Conservation (phyloP, 2,113 vertebrate genomes). For the Ellobius talpinus region DNA sequence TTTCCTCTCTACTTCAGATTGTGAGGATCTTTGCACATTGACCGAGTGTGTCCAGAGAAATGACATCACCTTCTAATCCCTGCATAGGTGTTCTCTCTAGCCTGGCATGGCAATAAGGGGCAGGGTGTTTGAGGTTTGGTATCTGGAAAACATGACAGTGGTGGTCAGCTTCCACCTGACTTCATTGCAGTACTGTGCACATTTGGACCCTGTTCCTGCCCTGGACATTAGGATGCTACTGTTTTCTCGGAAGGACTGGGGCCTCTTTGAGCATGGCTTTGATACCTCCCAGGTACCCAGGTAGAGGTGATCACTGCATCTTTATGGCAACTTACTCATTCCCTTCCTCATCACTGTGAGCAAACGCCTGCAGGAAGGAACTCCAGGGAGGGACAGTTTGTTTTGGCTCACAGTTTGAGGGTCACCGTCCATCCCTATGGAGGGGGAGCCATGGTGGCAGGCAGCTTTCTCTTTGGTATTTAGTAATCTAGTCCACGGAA, state of each 20-base stretch:
- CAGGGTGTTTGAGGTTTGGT: not conserved
- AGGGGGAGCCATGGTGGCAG: not conserved
- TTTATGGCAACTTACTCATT: not conserved
- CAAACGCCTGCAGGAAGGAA: not conserved
- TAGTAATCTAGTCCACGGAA: too few relatives aligned
- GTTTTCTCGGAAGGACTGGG: not conserved
- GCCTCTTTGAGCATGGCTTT: not conserved
- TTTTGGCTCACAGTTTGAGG: not conserved
- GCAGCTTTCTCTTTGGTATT: not conserved
- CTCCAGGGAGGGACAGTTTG: not conserved
- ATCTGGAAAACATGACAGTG: not conserved
- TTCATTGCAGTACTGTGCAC: not conserved
- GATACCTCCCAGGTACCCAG: not conserved
- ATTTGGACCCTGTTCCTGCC: not conserved
- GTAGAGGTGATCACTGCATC: not conserved
- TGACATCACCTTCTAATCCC: not conserved
- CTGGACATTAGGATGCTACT: not conserved
- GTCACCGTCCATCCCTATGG: not conserved
- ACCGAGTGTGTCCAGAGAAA: not conserved
- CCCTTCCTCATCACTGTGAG: not conserved
- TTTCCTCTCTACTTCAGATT: conserved; percentile 33
- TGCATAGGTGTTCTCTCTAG: not conserved
- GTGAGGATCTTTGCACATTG: not conserved
- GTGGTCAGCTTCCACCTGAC: not conserved
- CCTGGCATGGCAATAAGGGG: too few relatives aligned